Conservation (phyloP, 2,113 vertebrate genomes). For the Syrmaticus mikado region DNA sequence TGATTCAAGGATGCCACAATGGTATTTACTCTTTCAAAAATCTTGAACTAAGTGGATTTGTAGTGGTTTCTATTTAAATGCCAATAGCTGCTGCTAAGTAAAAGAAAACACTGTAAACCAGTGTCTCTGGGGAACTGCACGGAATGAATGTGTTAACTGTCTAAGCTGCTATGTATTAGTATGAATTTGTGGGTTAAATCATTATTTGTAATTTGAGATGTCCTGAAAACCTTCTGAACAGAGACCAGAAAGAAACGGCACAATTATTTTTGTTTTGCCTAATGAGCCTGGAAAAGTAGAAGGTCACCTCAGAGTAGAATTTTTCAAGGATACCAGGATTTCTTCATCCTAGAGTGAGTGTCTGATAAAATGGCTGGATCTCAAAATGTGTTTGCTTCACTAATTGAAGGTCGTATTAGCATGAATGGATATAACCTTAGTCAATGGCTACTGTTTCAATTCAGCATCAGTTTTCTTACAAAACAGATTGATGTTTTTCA, state of each 20-base stretch:
- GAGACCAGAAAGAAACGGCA: neutral
- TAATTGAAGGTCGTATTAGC: slow-evolving; percentile 73
- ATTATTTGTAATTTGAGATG: slow-evolving; percentile 41
- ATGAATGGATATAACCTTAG: slow-evolving; percentile 57
- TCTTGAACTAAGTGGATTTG: neutral
- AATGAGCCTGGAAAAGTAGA: slow-evolving; percentile 50
- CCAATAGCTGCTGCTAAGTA: neutral
- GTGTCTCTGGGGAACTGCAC: neutral
- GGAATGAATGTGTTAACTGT: neutral
- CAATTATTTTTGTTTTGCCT: slow-evolving; percentile 55
- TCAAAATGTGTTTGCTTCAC: slow-evolving; percentile 19
- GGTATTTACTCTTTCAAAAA: neutral
- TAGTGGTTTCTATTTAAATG: neutral
- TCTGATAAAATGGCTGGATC: slow-evolving; percentile 36
- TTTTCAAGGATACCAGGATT: slow-evolving; percentile 49
- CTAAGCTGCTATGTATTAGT: neutral
- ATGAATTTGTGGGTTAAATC: slow-evolving; percentile 35
- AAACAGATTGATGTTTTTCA: neutral
- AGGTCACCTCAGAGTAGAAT: slow-evolving; percentile 57
- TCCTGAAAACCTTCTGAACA: slow-evolving; percentile 15
- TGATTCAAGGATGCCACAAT: neutral
- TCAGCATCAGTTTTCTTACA: slow-evolving; percentile 1
- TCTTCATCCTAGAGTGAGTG: neutral
- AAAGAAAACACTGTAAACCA: slow-evolving; percentile 4
- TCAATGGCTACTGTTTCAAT: slow-evolving; percentile 22